Evolutionary conservation across 2,113 vertebrate genomes (phyloP).

Genomic region (Hippocampus guttulatus): DNA sequence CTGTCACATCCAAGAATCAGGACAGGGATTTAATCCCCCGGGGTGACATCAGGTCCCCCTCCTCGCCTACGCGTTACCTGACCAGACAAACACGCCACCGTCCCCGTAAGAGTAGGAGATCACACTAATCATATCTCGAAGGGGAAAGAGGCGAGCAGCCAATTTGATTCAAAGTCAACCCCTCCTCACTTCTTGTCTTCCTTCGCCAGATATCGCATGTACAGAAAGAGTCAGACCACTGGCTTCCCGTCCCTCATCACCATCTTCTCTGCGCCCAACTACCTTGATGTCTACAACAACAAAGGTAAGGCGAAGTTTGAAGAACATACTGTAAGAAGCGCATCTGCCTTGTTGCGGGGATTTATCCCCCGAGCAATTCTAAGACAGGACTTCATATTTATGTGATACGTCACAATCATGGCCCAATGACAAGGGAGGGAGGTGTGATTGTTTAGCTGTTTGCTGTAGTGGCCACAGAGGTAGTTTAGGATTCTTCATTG

Average conservation of each 20-base stretch:
- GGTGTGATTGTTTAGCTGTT: no score
- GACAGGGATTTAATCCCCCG: constrained; percentile 30
- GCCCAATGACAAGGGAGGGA: no score
- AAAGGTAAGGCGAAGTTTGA: constrained; percentile 79
- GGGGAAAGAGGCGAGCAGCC: neutral
- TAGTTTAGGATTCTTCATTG: no score
- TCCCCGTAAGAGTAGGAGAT: constrained; percentile 22
- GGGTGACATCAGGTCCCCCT: neutral
- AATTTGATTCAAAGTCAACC: neutral
- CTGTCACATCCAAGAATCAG: neutral
- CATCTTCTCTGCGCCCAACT: constrained; percentile 99
- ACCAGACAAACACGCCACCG: constrained; percentile 18
- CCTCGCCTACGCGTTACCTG: constrained; percentile 6
- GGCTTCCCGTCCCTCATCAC: constrained; percentile 99
- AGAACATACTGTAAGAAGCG: no score
- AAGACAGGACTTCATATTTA: no score
- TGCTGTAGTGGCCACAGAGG: no score
- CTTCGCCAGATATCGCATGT: constrained; percentile 89
- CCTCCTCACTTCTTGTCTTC: neutral
- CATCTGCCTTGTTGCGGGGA: no score
- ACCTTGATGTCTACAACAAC: constrained; percentile 99
- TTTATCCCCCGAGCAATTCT: no score
- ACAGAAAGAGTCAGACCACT: constrained; percentile 99
- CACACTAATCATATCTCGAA: constrained; percentile 16
- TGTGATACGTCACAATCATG: no score